Evolutionary conservation across 2,888 invertebrate genomes (phyloP).

Genomic region (Idaea biselata): DNA sequence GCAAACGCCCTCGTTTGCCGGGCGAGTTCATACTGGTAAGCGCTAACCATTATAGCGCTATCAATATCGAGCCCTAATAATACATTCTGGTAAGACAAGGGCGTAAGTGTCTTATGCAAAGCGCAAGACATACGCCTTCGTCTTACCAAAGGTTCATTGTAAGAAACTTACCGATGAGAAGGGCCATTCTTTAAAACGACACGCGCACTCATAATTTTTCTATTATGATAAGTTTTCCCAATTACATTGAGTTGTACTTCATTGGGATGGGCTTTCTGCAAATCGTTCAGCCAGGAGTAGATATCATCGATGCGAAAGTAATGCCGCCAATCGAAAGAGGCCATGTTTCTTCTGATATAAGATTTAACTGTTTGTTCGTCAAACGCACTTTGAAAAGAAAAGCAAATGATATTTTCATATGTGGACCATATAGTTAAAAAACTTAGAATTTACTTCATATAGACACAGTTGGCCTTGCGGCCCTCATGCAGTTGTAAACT

Average conservation of each 20-base stretch:
- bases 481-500: no score
- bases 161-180: neutral
- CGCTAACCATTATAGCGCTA: no score
- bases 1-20: no score
- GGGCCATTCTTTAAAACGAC: conserved; percentile 16
- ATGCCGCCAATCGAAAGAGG: conserved; percentile 68
- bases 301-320: conserved; percentile 81
- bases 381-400: conserved; percentile 39
- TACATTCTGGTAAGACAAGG: no score
- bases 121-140: no score
- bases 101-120: no score
- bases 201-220: conserved; percentile 46
- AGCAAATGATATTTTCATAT: neutral
- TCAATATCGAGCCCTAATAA: no score
- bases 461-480: no score
- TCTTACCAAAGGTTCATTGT: no score
- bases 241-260: conserved; percentile 51
- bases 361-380: conserved; percentile 47
- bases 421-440: no score
- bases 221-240: conserved; percentile 59
- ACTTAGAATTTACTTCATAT: no score
- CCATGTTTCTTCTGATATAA: conserved; percentile 46
- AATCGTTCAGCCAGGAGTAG: conserved; percentile 74
- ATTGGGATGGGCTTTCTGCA: conserved; percentile 58
- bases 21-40: no score